Percentiles rank a stretch among this genome's conserved stretches.
These are phyloP conservation scores for Ochropacha duplaris DNA, from an alignment of 2,888 invertebrate genomes.

Conservation along the genomic window DNA sequence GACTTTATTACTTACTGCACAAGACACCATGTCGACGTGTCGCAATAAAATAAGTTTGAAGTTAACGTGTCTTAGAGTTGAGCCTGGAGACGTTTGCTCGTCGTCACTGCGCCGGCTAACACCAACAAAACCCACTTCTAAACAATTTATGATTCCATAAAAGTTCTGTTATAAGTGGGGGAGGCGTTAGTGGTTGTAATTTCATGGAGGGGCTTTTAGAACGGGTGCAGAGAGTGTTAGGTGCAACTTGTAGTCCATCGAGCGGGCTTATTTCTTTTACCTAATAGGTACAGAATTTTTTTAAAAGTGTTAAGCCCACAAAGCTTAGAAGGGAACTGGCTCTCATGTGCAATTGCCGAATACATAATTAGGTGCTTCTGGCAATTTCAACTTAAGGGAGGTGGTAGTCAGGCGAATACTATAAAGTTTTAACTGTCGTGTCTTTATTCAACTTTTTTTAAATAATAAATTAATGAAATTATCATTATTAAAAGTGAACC, in stretches of 20 bases:
- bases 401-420: too few species aligned
- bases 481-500: neutral
- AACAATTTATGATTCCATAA: conserved; percentile 53
- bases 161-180: conserved; percentile 49
- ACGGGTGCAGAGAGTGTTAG: conserved; percentile 14
- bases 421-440: too few species aligned
- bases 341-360: too few species aligned
- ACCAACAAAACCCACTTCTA: conserved; percentile 43
- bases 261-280: neutral
- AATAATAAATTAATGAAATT: too few species aligned
- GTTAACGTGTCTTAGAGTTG: conserved; percentile 25
- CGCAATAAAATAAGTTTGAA: conserved; percentile 31
- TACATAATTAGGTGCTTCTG: too few species aligned
- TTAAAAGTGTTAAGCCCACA: too few species aligned
- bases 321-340: too few species aligned
- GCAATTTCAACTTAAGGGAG: too few species aligned
- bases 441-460: too few species aligned
- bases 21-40: conserved; percentile 11
- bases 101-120: conserved; percentile 20
- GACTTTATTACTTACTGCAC: conserved; percentile 9
- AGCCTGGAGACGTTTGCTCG: conserved; percentile 17
- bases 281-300: too few species aligned
- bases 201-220: conserved; percentile 38
- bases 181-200: conserved; percentile 41
- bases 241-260: neutral